Evolutionary conservation across 2,888 invertebrate species (phyloP).

Genomic region (Crocallis elinguaria): DNA sequence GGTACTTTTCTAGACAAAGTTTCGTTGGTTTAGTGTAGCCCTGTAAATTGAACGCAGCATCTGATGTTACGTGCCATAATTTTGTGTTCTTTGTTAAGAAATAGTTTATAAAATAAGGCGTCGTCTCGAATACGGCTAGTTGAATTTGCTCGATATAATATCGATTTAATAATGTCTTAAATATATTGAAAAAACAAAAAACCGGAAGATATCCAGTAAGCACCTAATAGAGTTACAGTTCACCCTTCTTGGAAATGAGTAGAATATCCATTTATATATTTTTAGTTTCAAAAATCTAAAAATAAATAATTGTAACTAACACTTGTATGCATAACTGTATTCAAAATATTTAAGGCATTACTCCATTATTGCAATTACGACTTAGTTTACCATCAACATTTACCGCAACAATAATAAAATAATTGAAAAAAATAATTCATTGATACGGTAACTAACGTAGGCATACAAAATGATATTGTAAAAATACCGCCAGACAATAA

Average conservation of each 20-base stretch:
- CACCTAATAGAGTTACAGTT: too few species aligned
- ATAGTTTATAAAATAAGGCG: slow-evolving; percentile 27
- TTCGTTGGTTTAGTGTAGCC: slow-evolving; percentile 6
- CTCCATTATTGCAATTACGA: background rate
- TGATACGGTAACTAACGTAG: slow-evolving; percentile 68
- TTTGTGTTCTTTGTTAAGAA: slow-evolving; percentile 58
- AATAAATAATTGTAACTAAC: background rate
- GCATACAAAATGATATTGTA: slow-evolving; percentile 83
- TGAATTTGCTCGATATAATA: slow-evolving; percentile 34
- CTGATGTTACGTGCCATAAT: slow-evolving; percentile 81
- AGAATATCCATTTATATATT: too few species aligned
- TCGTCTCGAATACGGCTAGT: slow-evolving; percentile 62
- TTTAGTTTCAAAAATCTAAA: too few species aligned
- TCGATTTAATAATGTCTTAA: slow-evolving; percentile 20
- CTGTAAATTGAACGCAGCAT: slow-evolving; percentile 61
- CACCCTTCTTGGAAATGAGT: too few species aligned
- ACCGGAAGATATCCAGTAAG: too few species aligned
- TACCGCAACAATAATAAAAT: slow-evolving; percentile 44
- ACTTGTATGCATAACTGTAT: background rate
- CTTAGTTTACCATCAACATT: slow-evolving; percentile 1
- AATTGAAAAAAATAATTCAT: slow-evolving; percentile 20
- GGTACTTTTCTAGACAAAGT: background rate
- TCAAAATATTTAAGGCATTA: slow-evolving; percentile 26
- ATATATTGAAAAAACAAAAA: too few species aligned
- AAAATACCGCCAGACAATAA: slow-evolving; percentile 85